Percentiles rank a stretch among this genome's conserved stretches.
phyloP scores from a whole-genome alignment of 2,113 vertebrate genomes.

The Stomatorhinus ivindoensis region DNA sequence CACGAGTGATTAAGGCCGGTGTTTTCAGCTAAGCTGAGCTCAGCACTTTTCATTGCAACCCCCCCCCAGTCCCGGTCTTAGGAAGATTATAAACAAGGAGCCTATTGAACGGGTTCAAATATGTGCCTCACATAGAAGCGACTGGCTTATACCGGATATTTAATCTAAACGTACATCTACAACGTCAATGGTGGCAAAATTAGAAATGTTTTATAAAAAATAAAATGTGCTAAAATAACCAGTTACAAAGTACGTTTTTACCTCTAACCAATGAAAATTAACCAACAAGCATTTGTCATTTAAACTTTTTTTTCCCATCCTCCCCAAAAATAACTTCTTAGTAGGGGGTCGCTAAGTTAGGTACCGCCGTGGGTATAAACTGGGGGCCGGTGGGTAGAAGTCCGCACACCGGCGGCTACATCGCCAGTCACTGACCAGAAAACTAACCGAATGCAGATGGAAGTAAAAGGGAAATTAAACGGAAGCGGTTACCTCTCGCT shows the following conservation, averaged over 20 bases:
- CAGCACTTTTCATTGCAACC: conserved; percentile 40
- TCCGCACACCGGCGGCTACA: neutral
- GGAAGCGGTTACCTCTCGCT: conserved; percentile 59
- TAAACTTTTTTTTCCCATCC: neutral
- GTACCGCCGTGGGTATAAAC: neutral
- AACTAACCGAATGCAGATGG: neutral
- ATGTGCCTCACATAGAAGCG: conserved; percentile 32
- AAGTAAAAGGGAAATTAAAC: neutral
- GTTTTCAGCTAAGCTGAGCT: conserved; percentile 19
- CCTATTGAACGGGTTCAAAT: conserved; percentile 44
- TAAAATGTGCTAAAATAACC: neutral
- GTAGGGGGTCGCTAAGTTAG: neutral
- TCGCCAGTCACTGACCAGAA: neutral
- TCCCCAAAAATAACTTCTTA: neutral
- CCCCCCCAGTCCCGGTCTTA: conserved; percentile 29
- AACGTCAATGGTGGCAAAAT: neutral
- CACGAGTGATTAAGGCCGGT: conserved; percentile 29
- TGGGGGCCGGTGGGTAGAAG: neutral
- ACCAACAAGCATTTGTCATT: neutral
- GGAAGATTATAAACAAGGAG: conserved; percentile 45
- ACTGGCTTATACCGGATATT: neutral
- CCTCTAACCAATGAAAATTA: neutral
- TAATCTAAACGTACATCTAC: neutral
- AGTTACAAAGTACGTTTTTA: neutral
- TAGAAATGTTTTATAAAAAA: neutral